Evolutionary conservation across 2,888 invertebrate genomes (phyloP), one percentile per base, ranked within the genome.

Genomic region (Podotricha telesiphe): DNA sequence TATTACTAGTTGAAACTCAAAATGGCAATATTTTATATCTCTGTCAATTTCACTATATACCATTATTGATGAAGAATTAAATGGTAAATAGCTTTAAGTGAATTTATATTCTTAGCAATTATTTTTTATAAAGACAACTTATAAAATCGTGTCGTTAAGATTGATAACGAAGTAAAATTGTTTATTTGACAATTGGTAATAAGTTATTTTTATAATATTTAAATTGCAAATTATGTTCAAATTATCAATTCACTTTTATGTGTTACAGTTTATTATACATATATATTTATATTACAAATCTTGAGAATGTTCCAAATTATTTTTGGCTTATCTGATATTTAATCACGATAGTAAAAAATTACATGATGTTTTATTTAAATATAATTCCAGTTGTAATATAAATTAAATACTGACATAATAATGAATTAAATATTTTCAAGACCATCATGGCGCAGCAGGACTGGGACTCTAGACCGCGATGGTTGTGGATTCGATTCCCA

Each of bases 231-330:
- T 53, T 28, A 28, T 1, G 10, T 8, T 58, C 20, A 19, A 11
- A 28, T n/a, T 45, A 59, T 59, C 45, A 59, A 28, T 59, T 10
- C 15, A 59, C 10, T 22, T 59, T 42, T 45, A 45, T 59, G 42
- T 22, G 13, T 22, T 20, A 15, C 59, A n/a, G 28, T 17, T 2
- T 11, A 45, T 34, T 53, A n/a, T n/a, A n/a, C n/a, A n/a, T n/a
- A n/a, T n/a, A n/a, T n/a, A n/a, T n/a, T n/a, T n/a, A n/a, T 59
- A 59, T 45, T 59, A n/a, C 22, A 59, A 59, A 45, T 59, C 59
- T 45, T 45, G 45, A 28, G 59, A 59, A 59, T n/a, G 59, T 45
- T 45, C 45, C 28, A 59, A 59, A 45, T 59, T 42, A 42, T 59
- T 22, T 58, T 45, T 34, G 45, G 11, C 22, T 59, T 59, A 59